Conservation (phyloP, 2,888 invertebrate species). For the Plutella xylostella region DNA sequence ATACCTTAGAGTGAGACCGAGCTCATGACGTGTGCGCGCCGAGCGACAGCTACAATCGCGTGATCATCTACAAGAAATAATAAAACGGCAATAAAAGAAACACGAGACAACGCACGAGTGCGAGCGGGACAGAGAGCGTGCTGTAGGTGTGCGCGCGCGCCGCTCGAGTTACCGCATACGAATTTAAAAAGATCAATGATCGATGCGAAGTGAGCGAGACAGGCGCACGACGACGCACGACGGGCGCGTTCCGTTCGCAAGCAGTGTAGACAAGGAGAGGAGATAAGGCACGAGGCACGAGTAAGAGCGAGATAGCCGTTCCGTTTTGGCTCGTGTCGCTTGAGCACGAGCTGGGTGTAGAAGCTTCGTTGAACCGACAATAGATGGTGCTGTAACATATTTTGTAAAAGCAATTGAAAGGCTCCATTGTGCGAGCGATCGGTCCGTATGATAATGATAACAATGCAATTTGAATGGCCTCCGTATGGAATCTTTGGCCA, state of each 20-base stretch:
- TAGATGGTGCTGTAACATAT: slow-evolving; percentile 44
- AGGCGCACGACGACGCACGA: too few species aligned
- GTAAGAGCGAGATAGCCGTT: slow-evolving; percentile 29
- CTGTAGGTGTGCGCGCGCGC: slow-evolving; percentile 58
- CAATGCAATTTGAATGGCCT: slow-evolving; percentile 4
- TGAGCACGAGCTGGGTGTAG: slow-evolving; percentile 30
- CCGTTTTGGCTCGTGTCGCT: slow-evolving; percentile 56
- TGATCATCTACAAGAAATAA: slow-evolving; percentile 71
- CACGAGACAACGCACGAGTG: slow-evolving; percentile 57
- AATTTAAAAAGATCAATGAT: slow-evolving; percentile 68
- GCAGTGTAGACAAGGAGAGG: slow-evolving; percentile 32
- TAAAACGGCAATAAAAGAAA: slow-evolving; percentile 70
- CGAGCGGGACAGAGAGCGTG: slow-evolving; percentile 38
- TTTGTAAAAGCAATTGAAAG: slow-evolving; percentile 16
- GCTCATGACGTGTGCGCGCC: slow-evolving; percentile 64
- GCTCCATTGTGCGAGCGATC: slow-evolving; percentile 4
- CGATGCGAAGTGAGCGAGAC: slow-evolving; percentile 59
- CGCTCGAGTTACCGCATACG: slow-evolving; percentile 62
- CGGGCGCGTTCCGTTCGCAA: slow-evolving; percentile 24
- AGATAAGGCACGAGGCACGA: slow-evolving; percentile 14
- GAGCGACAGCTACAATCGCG: slow-evolving; percentile 69
- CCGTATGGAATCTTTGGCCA: background rate
- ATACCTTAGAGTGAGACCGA: slow-evolving; percentile 29
- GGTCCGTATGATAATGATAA: slow-evolving; percentile 3
- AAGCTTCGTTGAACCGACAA: slow-evolving; percentile 19